A percentile compares a stretch with the other conserved stretches of the same genome.
Conservation (phyloP, 2,113 vertebrate species). For the Dromaius novaehollandiae region DNA sequence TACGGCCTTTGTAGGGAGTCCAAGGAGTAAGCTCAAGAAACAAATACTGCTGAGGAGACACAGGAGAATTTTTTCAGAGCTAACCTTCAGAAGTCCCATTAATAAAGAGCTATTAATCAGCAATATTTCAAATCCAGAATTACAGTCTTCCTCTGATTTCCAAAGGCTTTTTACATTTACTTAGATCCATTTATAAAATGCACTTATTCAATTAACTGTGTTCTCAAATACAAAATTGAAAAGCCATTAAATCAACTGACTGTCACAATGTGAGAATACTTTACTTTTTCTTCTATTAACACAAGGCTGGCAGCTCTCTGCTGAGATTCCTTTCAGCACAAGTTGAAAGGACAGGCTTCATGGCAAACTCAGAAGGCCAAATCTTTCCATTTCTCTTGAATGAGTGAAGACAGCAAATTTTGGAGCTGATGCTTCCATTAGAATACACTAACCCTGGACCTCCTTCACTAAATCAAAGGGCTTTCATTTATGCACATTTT, state of each 20-base stretch:
- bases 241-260: background rate
- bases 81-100: background rate
- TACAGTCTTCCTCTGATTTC: constrained; percentile 7
- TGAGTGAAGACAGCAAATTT: background rate
- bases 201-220: background rate
- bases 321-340: background rate
- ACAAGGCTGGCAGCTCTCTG: background rate
- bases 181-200: constrained; percentile 1
- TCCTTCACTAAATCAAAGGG: background rate
- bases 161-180: background rate
- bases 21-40: background rate
- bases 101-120: background rate
- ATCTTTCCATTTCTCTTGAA: constrained; percentile 11
- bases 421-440: background rate
- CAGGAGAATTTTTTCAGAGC: background rate
- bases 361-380: background rate
- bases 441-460: background rate
- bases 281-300: background rate
- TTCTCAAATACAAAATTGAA: background rate
- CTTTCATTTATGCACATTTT: background rate
- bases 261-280: background rate
- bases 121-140: background rate
- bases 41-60: background rate
- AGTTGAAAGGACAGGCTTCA: background rate
- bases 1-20: background rate